Conservation (phyloP, 1,140 invertebrate genomes). For the Cydia pomonella region DNA sequence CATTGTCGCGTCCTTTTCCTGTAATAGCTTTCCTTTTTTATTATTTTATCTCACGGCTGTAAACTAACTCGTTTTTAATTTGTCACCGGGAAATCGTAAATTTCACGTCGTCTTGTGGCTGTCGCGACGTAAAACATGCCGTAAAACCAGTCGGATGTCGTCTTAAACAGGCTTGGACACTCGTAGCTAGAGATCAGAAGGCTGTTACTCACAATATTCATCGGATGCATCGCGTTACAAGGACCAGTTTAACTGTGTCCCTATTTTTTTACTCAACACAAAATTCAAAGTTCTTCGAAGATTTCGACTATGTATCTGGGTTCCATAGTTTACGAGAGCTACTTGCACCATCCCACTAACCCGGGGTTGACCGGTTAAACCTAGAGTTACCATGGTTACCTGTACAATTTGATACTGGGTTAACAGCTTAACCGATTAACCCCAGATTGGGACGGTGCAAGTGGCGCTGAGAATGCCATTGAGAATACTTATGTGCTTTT, state of each 20-base stretch:
- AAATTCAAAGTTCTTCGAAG: too few species aligned
- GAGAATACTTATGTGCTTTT: too few species aligned
- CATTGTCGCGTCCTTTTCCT: constrained; percentile 64
- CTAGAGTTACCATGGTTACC: too few species aligned
- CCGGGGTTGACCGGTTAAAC: too few species aligned
- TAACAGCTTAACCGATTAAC: too few species aligned
- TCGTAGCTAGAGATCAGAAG: constrained; percentile 31
- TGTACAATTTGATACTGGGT: too few species aligned
- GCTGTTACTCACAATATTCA: not conserved
- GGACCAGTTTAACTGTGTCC: not conserved
- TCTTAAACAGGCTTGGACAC: constrained; percentile 48
- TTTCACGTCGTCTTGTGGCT: constrained; percentile 52
- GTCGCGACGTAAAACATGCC: constrained; percentile 51
- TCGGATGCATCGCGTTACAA: not conserved
- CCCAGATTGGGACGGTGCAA: too few species aligned
- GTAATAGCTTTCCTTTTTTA: constrained; percentile 72
- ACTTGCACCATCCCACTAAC: too few species aligned
- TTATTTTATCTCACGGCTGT: constrained; percentile 64
- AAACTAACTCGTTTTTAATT: constrained; percentile 78
- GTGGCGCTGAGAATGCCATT: too few species aligned
- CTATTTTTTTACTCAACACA: not conserved
- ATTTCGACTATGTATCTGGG: too few species aligned
- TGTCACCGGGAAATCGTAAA: constrained; percentile 67
- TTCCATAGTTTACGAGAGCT: too few species aligned
- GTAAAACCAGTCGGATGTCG: constrained; percentile 56